These are phyloP conservation scores for Nasua narica DNA, from an alignment of 2,797 vertebrate genomes.

Conservation along the genomic window DNA sequence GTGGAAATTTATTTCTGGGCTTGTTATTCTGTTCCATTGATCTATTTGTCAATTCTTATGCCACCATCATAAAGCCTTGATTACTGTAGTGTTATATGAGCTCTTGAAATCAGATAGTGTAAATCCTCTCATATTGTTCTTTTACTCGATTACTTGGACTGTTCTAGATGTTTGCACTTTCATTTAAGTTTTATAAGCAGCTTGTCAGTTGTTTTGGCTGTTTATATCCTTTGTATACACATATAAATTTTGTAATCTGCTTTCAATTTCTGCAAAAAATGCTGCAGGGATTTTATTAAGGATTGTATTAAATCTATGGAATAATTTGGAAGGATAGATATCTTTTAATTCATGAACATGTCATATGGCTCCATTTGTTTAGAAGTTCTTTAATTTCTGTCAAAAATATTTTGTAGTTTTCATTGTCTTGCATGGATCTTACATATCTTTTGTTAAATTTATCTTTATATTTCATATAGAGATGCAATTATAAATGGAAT, in stretches of 20 bases:
- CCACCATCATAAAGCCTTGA: neutral
- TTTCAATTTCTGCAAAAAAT: neutral
- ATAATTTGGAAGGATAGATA: neutral
- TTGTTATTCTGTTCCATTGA: neutral
- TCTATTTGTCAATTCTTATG: neutral
- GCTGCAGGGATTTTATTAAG: neutral
- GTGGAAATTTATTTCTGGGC: neutral
- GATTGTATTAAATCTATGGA: neutral
- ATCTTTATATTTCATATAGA: neutral
- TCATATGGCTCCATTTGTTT: neutral
- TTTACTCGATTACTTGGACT: neutral
- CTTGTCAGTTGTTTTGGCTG: neutral
- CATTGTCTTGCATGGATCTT: neutral
- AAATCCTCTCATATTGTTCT: neutral
- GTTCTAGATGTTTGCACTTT: neutral
- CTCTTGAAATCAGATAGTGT: neutral
- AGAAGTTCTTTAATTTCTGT: neutral
- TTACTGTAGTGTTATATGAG: neutral
- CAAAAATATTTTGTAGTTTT: neutral
- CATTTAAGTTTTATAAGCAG: neutral
- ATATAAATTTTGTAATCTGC: neutral
- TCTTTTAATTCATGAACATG: neutral
- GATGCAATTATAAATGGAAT: neutral
- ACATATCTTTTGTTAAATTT: neutral
- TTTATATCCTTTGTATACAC: neutral